Percentiles rank a stretch among this genome's conserved stretches.
Evolutionary conservation across 2,888 invertebrate genomes (phyloP).

Genomic region (Teleiodes luculella): DNA sequence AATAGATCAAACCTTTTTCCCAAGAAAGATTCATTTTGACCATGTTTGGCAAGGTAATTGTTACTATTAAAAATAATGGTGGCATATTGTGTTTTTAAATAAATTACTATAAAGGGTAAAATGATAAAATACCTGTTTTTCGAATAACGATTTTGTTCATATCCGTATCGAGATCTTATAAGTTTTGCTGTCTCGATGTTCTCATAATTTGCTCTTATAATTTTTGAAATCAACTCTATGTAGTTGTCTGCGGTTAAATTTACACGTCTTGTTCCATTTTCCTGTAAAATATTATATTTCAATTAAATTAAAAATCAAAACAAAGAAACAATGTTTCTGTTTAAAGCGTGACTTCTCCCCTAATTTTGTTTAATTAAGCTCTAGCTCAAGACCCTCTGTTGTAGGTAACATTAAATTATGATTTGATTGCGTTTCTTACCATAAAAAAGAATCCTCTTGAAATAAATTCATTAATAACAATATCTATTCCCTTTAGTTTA

Average conservation of each 20-base stretch:
- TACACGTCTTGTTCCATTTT: slow-evolving; percentile 48
- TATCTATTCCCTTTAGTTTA: slow-evolving; percentile 54
- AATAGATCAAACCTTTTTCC: too few species aligned
- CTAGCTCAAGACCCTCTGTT: not conserved
- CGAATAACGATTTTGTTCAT: slow-evolving; percentile 49
- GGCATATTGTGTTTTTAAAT: too few species aligned
- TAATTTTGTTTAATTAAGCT: too few species aligned
- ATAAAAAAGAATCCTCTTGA: slow-evolving; percentile 56
- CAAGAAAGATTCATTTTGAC: too few species aligned
- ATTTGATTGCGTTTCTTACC: too few species aligned
- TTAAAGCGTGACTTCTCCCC: too few species aligned
- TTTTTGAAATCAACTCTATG: slow-evolving; percentile 52
- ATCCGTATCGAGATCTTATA: slow-evolving; percentile 55
- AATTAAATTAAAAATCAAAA: too few species aligned
- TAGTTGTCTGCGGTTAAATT: slow-evolving; percentile 57
- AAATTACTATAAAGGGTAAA: too few species aligned
- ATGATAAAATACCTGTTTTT: slow-evolving; percentile 48
- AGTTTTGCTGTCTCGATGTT: slow-evolving; percentile 51
- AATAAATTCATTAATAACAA: slow-evolving; percentile 61
- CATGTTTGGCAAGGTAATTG: too few species aligned
- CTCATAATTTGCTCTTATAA: slow-evolving; percentile 62
- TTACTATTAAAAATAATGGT: too few species aligned
- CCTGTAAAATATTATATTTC: too few species aligned
- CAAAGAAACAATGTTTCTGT: not conserved
- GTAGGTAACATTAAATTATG: not conserved